Evolutionary conservation across 2,888 invertebrate species (phyloP).

Genomic region (Augiades crinisus): DNA sequence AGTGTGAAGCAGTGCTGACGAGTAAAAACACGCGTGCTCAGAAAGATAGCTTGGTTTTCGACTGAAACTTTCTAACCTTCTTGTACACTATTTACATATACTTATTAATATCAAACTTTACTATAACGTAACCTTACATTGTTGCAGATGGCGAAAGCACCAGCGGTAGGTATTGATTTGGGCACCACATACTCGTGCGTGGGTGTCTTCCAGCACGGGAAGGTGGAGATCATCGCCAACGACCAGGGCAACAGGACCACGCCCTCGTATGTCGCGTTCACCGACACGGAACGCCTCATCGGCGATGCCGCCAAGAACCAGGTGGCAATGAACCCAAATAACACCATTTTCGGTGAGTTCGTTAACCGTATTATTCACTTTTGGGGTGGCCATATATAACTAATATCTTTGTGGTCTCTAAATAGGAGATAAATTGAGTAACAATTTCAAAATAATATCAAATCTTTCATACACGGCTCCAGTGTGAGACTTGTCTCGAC

Average conservation of each 20-base stretch:
- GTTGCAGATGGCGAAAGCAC: constrained; percentile 85
- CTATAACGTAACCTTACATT: not conserved
- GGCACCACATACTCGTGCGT: constrained; percentile 98
- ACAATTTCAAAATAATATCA: no score
- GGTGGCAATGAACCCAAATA: constrained; percentile 93
- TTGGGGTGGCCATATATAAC: no score
- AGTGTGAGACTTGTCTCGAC: no score
- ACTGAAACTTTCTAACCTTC: no score
- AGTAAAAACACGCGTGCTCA: no score
- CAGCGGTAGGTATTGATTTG: constrained; percentile 97
- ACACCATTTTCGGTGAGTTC: constrained; percentile 90
- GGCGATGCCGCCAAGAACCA: constrained; percentile 93
- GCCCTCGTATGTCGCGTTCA: constrained; percentile 92
- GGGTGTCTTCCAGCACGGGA: constrained; percentile 95
- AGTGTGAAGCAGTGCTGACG: no score
- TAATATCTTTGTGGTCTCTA: no score
- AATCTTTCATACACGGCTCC: no score
- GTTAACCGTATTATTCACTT: not conserved
- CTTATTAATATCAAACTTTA: not conserved
- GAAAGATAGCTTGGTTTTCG: no score
- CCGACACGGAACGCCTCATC: constrained; percentile 91
- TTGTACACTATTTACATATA: no score
- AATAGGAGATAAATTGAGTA: no score
- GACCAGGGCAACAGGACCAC: constrained; percentile 95
- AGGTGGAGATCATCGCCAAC: constrained; percentile 95